A percentile compares a stretch with the other conserved stretches of the same genome.
phyloP scores from a whole-genome alignment of 53 echinoderm and acorn worm species.

The Mesocentrotus franciscanus region DNA sequence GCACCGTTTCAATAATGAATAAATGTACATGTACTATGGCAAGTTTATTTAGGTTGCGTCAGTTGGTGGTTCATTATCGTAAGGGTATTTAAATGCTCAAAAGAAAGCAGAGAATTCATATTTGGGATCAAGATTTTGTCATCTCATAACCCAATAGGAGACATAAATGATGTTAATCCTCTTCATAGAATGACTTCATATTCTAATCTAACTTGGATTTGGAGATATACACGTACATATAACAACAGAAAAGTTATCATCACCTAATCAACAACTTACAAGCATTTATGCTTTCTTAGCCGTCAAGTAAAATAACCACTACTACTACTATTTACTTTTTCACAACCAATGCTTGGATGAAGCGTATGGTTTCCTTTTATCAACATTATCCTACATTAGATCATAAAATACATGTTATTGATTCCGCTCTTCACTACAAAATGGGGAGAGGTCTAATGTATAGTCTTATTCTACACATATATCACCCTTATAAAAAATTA shows the following conservation, averaged over 20 bases:
- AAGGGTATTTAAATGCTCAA: not conserved
- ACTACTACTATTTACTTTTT: not conserved
- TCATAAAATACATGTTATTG: not conserved
- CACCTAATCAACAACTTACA: too few relatives aligned
- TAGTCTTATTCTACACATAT: not conserved
- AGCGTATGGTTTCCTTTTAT: not conserved
- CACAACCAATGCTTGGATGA: not conserved
- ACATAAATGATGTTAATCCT: not conserved
- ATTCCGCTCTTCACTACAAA: not conserved
- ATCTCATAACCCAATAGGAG: not conserved
- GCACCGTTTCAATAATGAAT: not conserved
- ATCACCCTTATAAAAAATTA: not conserved
- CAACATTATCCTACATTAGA: not conserved
- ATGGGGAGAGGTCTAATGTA: too few relatives aligned
- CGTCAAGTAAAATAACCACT: too few relatives aligned
- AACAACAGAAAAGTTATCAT: too few relatives aligned
- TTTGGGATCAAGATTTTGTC: not conserved
- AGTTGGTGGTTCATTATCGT: not conserved
- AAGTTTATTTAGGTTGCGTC: not conserved
- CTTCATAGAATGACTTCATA: not conserved
- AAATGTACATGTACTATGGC: not conserved
- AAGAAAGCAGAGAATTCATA: not conserved
- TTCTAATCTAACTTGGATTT: not conserved
- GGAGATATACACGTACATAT: not conserved
- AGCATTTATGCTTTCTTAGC: too few relatives aligned